Conservation (phyloP, 2,797 vertebrate genomes). For the Catharus ustulatus region DNA sequence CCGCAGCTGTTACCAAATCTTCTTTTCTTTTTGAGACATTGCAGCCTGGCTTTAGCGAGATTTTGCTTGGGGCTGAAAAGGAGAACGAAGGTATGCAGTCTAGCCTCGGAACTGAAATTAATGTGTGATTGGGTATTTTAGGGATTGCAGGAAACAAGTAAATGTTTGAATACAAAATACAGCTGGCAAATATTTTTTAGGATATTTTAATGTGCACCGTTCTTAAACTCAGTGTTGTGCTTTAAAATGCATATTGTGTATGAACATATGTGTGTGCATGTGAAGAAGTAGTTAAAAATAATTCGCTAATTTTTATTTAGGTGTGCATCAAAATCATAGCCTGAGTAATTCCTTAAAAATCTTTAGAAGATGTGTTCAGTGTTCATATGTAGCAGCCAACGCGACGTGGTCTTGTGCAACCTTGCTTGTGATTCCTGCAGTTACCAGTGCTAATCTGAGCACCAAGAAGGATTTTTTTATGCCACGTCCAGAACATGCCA, state of each 20-base stretch:
- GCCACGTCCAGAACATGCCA: conserved; percentile 1
- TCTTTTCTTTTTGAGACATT: neutral
- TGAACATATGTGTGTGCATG: neutral
- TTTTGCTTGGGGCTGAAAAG: neutral
- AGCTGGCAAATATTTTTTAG: conserved; percentile 10
- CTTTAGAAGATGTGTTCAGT: neutral
- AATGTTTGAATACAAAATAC: neutral
- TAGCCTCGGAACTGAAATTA: neutral
- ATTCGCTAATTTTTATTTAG: conserved; percentile 25
- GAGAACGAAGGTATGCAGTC: neutral
- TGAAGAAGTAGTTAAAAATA: conserved; percentile 14
- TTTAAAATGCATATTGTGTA: neutral
- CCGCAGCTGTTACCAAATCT: neutral
- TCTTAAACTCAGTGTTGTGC: neutral
- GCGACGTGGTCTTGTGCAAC: neutral
- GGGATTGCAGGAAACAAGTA: conserved; percentile 7
- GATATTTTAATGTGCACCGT: neutral
- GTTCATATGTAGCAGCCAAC: neutral
- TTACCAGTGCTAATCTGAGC: conserved; percentile 62
- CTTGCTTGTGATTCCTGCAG: conserved; percentile 6
- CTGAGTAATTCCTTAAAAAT: neutral
- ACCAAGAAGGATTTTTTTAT: conserved; percentile 54
- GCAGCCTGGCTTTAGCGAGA: neutral
- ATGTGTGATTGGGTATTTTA: neutral
- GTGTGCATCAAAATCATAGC: neutral